Evolutionary conservation across 1,140 invertebrate genomes (phyloP).

Genomic region (Cydia splendana): DNA sequence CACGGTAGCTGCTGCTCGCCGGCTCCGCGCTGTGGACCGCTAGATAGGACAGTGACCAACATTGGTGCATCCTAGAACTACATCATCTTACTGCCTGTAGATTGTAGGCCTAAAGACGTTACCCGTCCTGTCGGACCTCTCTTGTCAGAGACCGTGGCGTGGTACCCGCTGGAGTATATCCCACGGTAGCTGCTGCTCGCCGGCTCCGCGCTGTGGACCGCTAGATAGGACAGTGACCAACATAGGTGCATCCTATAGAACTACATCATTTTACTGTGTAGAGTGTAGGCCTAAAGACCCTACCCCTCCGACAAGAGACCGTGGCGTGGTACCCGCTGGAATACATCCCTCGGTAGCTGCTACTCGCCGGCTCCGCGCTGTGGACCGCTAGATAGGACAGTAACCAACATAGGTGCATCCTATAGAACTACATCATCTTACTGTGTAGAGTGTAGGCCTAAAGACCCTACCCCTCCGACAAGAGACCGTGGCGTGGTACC

Average conservation of each 20-base stretch:
- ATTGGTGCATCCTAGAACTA: too few species aligned
- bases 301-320: slow-evolving; percentile 88
- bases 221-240: not conserved
- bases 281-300: slow-evolving; percentile 74
- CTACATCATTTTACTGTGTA: too few species aligned
- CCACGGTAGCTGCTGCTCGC: slow-evolving; percentile 72
- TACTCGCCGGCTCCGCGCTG: slow-evolving; percentile 60
- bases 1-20: slow-evolving; percentile 70
- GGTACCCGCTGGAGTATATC: slow-evolving; percentile 86
- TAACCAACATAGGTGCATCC: too few species aligned
- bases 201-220: slow-evolving; percentile 64
- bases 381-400: slow-evolving; percentile 44
- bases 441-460: slow-evolving; percentile 58
- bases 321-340: slow-evolving; percentile 89
- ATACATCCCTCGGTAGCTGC: slow-evolving; percentile 78
- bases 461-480: slow-evolving; percentile 85
- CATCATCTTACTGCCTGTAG: too few species aligned
- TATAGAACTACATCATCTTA: too few species aligned
- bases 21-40: slow-evolving; percentile 64
- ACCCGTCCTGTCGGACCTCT: too few species aligned
- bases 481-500: slow-evolving; percentile 91
- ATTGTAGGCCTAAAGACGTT: slow-evolving; percentile 80
- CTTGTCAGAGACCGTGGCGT: slow-evolving; percentile 89
- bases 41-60: not conserved
- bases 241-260: too few species aligned